phyloP scores from a whole-genome alignment of 2,888 invertebrate genomes.

The Bombylius discolor region DNA sequence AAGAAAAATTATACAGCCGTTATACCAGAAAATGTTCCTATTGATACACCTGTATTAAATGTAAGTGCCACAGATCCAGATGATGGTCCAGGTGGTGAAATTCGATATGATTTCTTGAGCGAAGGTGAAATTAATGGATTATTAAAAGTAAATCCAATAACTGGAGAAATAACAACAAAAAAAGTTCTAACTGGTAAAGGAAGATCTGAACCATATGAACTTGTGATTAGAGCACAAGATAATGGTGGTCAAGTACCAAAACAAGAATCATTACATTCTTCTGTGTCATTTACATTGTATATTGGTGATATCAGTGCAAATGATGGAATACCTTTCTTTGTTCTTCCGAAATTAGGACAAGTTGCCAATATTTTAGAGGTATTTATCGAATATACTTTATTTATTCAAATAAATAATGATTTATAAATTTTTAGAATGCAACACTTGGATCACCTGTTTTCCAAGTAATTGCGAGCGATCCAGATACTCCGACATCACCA shows the following conservation, averaged over 20 bases:
- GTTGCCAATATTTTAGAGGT: slow-evolving; percentile 58
- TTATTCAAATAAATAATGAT: not conserved
- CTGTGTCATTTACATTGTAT: slow-evolving; percentile 49
- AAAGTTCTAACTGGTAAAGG: slow-evolving; percentile 60
- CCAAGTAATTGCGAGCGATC: slow-evolving; percentile 63
- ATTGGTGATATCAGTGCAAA: slow-evolving; percentile 71
- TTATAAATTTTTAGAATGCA: slow-evolving; percentile 43
- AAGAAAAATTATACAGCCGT: slow-evolving; percentile 53
- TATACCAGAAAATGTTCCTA: slow-evolving; percentile 59
- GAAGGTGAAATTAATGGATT: slow-evolving; percentile 60
- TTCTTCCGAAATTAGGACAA: slow-evolving; percentile 56
- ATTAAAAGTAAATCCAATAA: slow-evolving; percentile 50
- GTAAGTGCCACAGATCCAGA: slow-evolving; percentile 64
- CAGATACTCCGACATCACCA: slow-evolving; percentile 62
- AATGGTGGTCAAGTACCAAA: slow-evolving; percentile 44
- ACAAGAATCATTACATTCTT: slow-evolving; percentile 42
- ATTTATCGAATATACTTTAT: not conserved
- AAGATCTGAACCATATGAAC: slow-evolving; percentile 55
- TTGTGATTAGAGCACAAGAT: slow-evolving; percentile 56
- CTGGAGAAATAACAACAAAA: slow-evolving; percentile 54
- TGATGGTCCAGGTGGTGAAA: slow-evolving; percentile 55
- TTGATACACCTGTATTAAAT: slow-evolving; percentile 52
- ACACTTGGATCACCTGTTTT: slow-evolving; percentile 60
- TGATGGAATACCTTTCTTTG: slow-evolving; percentile 64
- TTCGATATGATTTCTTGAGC: slow-evolving; percentile 59